Conservation (phyloP, 2,888 invertebrate species). For the Heliconius hortense region DNA sequence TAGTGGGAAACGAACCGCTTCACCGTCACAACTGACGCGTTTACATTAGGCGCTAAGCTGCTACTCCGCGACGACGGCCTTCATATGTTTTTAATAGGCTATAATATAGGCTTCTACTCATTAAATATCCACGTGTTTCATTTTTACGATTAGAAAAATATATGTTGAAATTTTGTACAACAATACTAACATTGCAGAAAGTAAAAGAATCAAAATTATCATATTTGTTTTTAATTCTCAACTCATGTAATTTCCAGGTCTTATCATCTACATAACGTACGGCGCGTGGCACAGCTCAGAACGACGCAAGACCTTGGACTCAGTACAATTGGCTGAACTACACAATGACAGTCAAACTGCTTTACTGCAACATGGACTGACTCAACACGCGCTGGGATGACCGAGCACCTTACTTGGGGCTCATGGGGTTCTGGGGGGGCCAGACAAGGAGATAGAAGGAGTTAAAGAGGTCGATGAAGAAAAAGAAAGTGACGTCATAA, state of each 20-base stretch:
- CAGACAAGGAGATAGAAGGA: not conserved
- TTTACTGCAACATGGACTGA: constrained; percentile 56
- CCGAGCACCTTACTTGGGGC: constrained; percentile 36
- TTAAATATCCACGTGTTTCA: too few species aligned
- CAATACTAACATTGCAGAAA: too few species aligned
- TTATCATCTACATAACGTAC: constrained; percentile 87
- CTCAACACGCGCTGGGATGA: constrained; percentile 67
- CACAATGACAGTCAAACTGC: constrained; percentile 70
- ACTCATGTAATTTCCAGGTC: constrained; percentile 73
- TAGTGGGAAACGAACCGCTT: too few species aligned
- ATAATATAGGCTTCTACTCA: too few species aligned
- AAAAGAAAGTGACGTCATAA: constrained; percentile 43
- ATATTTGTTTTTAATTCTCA: too few species aligned
- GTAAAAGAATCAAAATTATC: too few species aligned
- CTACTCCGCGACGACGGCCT: too few species aligned
- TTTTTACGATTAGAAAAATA: too few species aligned
- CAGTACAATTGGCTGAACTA: constrained; percentile 58
- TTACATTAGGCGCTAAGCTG: too few species aligned
- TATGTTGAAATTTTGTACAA: too few species aligned
- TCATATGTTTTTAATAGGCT: too few species aligned
- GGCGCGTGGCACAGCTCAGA: constrained; percentile 87
- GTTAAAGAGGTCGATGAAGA: not conserved
- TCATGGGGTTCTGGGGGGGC: not conserved
- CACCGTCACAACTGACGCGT: too few species aligned
- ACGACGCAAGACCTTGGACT: constrained; percentile 60